Conservation (phyloP, 2,797 vertebrate genomes). For the Pachyuromys duprasi region DNA sequence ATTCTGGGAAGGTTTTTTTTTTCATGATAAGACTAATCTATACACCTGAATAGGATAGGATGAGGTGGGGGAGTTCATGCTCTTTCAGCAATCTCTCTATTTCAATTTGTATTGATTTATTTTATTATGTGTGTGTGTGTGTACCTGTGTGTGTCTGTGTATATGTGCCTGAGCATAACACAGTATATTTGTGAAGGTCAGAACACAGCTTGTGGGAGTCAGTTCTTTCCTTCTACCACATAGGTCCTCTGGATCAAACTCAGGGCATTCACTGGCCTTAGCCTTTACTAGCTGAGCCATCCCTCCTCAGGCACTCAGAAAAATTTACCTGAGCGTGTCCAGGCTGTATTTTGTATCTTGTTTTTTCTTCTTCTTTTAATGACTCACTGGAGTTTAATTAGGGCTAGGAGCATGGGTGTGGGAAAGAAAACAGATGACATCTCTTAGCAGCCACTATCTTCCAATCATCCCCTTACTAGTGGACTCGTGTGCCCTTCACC, state of each 20-base stretch:
- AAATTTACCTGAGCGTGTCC: neutral
- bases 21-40: constrained; percentile 34
- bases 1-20: neutral
- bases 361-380: neutral
- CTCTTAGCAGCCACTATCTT: neutral
- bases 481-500: neutral
- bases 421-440: neutral
- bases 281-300: neutral
- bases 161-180: neutral
- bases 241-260: neutral
- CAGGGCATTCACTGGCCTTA: neutral
- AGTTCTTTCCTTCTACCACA: neutral
- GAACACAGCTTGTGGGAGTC: neutral
- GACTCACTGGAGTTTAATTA: neutral
- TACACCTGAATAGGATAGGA: neutral
- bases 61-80: neutral
- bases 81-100: neutral
- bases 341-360: neutral
- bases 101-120: neutral
- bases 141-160: neutral
- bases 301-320: neutral
- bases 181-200: neutral
- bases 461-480: neutral
- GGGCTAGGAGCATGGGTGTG: neutral
- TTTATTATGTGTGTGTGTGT: neutral